A percentile compares a stretch with the other conserved stretches of the same genome.
These are phyloP conservation scores for Naja naja DNA, from an alignment of 2,113 vertebrate genomes.

Conservation along the genomic window DNA sequence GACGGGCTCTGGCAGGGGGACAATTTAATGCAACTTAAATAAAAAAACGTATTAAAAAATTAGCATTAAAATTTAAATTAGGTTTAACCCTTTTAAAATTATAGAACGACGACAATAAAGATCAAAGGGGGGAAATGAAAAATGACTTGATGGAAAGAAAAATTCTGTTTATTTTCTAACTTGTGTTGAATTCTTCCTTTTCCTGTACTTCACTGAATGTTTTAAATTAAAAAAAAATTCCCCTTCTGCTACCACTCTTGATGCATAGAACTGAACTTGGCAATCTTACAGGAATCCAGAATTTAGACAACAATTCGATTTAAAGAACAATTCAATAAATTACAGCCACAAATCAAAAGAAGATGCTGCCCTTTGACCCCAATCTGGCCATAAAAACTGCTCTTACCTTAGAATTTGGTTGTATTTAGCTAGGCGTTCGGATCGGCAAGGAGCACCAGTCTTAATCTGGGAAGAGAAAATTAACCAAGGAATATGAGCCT, in stretches of 20 bases:
- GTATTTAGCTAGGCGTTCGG: slow-evolving; percentile 96
- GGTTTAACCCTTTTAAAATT: neutral
- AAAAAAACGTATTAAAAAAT: neutral
- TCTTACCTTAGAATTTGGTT: slow-evolving; percentile 94
- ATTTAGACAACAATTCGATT: neutral
- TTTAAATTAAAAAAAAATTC: neutral
- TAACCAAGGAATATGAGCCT: rapidly evolving
- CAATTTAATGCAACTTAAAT: neutral
- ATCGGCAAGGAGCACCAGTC: slow-evolving; percentile 94
- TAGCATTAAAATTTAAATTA: neutral
- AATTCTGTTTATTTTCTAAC: neutral
- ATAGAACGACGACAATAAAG: neutral
- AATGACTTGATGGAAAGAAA: neutral
- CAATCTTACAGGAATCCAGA: neutral
- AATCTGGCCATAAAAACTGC: neutral
- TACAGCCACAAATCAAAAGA: neutral
- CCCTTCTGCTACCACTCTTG: neutral
- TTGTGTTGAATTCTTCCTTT: neutral
- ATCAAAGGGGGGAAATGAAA: neutral
- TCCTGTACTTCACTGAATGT: neutral
- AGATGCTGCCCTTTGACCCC: neutral
- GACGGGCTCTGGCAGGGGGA: neutral
- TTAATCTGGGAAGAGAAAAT: slow-evolving; percentile 81
- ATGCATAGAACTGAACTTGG: neutral
- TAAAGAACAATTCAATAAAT: neutral